Evolutionary conservation across 2,113 vertebrate species (phyloP).

Genomic region (Pyxicephalus adspersus): DNA sequence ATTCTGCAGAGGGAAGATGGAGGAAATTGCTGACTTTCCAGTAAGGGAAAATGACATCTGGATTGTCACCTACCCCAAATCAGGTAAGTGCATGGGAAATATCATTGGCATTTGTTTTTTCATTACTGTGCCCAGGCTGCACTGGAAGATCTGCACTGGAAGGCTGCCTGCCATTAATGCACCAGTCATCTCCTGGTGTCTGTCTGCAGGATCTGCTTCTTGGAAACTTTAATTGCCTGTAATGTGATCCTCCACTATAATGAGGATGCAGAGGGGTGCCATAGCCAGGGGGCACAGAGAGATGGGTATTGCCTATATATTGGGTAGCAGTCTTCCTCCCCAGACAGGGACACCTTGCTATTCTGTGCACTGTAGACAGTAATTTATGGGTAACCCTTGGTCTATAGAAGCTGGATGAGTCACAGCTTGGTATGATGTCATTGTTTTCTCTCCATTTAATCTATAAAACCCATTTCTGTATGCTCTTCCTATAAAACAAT

Average conservation of each 20-base stretch:
- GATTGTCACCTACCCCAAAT: slow-evolving; percentile 97
- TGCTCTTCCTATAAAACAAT: too few species aligned
- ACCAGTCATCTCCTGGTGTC: neutral
- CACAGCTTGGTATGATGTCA: neutral
- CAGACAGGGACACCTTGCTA: slow-evolving; percentile 4
- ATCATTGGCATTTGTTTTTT: neutral
- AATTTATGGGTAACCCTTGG: neutral
- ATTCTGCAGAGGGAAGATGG: slow-evolving; percentile 96
- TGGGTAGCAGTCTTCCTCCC: neutral
- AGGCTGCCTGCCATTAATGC: neutral
- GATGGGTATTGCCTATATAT: neutral
- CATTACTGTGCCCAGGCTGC: neutral
- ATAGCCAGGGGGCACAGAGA: neutral
- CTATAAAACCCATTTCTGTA: too few species aligned
- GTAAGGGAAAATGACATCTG: slow-evolving; percentile 93
- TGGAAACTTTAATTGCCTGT: slow-evolving; percentile 10
- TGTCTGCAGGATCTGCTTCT: slow-evolving; percentile 3
- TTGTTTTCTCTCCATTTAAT: neutral
- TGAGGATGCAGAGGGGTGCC: neutral
- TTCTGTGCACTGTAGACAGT: neutral
- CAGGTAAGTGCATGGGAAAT: slow-evolving; percentile 75
- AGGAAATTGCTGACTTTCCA: slow-evolving; percentile 92
- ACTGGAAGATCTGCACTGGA: neutral
- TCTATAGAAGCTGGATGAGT: neutral
- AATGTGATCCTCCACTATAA: neutral